Percentiles rank a stretch among this genome's conserved stretches.
Evolutionary conservation across 2,113 vertebrate species (phyloP).

Genomic region (Mobula birostris): DNA sequence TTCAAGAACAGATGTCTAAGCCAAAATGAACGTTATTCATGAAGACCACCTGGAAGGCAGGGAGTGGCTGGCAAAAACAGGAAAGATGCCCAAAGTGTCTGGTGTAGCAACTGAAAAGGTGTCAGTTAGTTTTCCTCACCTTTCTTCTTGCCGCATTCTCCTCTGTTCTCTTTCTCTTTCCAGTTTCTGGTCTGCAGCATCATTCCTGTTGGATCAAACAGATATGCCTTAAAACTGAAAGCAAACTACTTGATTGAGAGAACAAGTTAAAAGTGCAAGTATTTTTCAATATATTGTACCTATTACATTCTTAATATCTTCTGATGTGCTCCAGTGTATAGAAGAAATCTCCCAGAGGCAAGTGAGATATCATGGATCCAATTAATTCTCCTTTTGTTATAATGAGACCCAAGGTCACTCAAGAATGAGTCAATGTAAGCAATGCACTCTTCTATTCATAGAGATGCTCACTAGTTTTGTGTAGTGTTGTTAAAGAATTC

Average conservation of each 20-base stretch:
- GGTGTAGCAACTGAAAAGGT: neutral
- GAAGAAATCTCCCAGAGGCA: neutral
- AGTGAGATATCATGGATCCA: too few relatives aligned
- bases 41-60: neutral
- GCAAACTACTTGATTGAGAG: neutral
- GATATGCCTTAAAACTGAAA: neutral
- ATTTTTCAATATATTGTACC: neutral
- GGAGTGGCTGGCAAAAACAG: neutral
- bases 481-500: neutral
- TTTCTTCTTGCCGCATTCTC: conserved; percentile 73
- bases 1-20: neutral
- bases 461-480: neutral
- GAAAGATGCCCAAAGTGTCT: neutral
- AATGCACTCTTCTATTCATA: neutral
- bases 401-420: neutral
- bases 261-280: neutral
- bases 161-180: conserved; percentile 62
- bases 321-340: neutral
- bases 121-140: conserved; percentile 54
- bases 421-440: neutral
- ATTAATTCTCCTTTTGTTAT: neutral
- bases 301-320: neutral
- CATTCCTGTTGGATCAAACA: conserved; percentile 44
- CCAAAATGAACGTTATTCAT: too few relatives aligned
- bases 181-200: conserved; percentile 61